A percentile compares a stretch with the other conserved stretches of the same genome.
phyloP scores from a whole-genome alignment of 2,113 vertebrate genomes.

The Suricata suricatta region DNA sequence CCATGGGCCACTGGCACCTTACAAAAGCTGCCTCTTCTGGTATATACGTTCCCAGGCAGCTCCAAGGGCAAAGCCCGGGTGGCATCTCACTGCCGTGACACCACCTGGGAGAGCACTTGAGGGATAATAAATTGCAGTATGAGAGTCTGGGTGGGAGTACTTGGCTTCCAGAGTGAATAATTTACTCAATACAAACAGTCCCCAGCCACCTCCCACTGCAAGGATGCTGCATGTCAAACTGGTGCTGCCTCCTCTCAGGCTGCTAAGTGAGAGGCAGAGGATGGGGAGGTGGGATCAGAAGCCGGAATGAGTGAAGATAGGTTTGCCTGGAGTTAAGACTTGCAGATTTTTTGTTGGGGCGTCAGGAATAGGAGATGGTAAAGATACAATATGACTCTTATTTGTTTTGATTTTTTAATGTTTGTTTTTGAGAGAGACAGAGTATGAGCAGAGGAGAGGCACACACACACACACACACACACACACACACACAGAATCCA shows the following conservation, averaged over 20 bases:
- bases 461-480: no score
- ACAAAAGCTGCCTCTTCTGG: neutral
- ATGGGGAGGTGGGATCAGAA: neutral
- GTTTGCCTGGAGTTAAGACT: neutral
- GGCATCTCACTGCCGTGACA: neutral
- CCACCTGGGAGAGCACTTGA: neutral
- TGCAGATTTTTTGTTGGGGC: neutral
- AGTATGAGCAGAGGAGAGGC: no score
- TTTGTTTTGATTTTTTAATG: no score
- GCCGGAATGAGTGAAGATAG: neutral
- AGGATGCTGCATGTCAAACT: neutral
- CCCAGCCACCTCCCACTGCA: neutral
- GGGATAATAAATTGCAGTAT: neutral
- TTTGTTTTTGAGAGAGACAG: no score
- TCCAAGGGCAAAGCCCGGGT: neutral
- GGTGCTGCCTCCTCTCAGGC: neutral
- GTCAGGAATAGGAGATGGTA: no score
- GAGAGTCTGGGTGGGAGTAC: neutral
- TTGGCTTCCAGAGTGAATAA: neutral
- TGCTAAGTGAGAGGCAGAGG: neutral
- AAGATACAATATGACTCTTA: neutral
- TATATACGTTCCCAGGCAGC: neutral
- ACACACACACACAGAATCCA: no score
- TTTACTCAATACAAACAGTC: neutral
- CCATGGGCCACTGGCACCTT: accelerated